Base-by-base conservation (phyloP, 2,888 invertebrate genomes). In the Eustalomyia histrio region DNA sequence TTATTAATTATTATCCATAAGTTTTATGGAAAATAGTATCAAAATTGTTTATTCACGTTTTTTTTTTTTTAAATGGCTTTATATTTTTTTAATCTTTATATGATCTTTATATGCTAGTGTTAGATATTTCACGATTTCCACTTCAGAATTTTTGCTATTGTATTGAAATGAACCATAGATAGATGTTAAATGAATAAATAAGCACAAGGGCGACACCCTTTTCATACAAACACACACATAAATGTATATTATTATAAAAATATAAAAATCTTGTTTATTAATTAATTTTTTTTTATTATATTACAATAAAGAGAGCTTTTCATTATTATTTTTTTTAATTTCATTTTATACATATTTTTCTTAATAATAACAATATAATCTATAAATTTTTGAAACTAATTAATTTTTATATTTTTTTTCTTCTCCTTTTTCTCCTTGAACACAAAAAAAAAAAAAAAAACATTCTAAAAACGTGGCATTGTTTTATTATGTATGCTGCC, bases 391-490 rank as follows among this genome's bases (percentile, higher is more conserved):
- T 35, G 17, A 67, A 79, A 75, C 68, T 78, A 78, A 82, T 82
- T 33, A 33, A 53, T 68, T 55, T 24, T 81, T 71, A 65, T 16
- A 47, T 57, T 71, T 52, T 52, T 64, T 67, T 7, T 17, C 64
- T 53, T 64, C 55, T 60, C 17, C 63, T 71, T 39, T 39, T 33
- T n/a, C 18, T n/a, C 14, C 53, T 17, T 16, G 18, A 24, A 61
- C 57, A 58, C 7, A 58, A 16, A 9, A 52, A 71, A 75, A 43
- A 55, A 16, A 43, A 67, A n/a, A n/a, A n/a, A n/a, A n/a, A n/a
- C n/a, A n/a, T n/a, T 53, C 9, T 12, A 57, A 55, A n/a, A 61
- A 74, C 73, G 80, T 80, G 80, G 80, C 80, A 80, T 76, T 80
- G 53, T 47, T 55, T 71, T 53, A 24, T 55, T 43, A 24, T 63